Conservation (phyloP, 2,797 vertebrate genomes). For the Tragelaphus eurycerus region DNA sequence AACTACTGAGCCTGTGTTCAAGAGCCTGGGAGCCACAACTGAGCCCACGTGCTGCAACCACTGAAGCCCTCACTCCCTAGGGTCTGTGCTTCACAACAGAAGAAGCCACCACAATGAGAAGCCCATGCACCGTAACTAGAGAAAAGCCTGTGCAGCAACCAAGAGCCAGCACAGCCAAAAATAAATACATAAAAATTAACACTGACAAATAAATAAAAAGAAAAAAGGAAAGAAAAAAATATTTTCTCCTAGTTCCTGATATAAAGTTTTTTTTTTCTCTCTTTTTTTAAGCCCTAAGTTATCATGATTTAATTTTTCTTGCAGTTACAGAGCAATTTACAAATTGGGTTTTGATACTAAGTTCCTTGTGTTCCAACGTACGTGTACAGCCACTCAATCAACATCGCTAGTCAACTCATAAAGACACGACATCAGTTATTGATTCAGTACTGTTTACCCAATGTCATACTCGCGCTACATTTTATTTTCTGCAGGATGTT, state of each 20-base stretch:
- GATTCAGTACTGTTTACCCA: not conserved
- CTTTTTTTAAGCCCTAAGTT: not conserved
- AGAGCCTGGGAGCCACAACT: not conserved
- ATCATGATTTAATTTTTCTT: conserved; percentile 22
- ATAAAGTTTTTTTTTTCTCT: not conserved
- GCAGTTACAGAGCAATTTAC: not conserved
- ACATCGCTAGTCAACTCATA: not conserved
- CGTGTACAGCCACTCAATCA: not conserved
- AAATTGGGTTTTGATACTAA: not conserved
- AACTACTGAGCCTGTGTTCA: not conserved
- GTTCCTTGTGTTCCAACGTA: not conserved
- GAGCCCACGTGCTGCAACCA: not conserved
- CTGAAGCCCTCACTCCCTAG: not conserved
- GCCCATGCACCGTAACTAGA: not conserved
- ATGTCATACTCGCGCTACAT: not conserved
- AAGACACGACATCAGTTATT: not conserved
- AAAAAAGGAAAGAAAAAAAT: not conserved
- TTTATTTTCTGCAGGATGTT: not conserved
- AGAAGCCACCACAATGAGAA: not conserved
- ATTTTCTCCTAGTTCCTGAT: not conserved
- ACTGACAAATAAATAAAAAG: not conserved
- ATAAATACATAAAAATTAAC: not conserved
- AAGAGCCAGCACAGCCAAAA: not conserved
- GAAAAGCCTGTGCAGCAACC: not conserved
- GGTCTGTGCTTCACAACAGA: not conserved